Evolutionary conservation across 1,140 invertebrate species (phyloP), one percentile per base, ranked within the genome.

Genomic region (Neodiprion pinetum): DNA sequence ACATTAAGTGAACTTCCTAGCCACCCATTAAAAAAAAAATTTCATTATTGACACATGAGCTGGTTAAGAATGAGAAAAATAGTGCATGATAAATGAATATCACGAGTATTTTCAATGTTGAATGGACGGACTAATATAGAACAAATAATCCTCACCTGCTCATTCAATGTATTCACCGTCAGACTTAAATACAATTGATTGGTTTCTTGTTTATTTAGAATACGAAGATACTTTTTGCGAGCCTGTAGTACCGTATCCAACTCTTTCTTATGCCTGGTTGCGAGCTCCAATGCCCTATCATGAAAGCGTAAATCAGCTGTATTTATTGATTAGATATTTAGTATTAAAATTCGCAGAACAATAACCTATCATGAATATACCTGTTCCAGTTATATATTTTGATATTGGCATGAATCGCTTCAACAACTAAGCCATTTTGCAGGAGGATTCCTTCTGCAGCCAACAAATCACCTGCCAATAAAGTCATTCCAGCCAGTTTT

Each of bases 331-430:
- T 1, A 5, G 28, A 40, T 40, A 40, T 40, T 40, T 40, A 40
- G 28, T 40, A 40, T 40, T 5, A 40, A 40, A 40, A 40, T 40
- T 40, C 28, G 1, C 28, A 40, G 28, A 40, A 40, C 40, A 98
- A 86, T 1, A 96, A 96, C 82, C 95, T 95, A 77, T 76, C 81
- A 84, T 73, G 48, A 73, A 61, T 40, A 77, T 88, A 94, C 91
- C 95, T 92, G 72, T 94, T 93, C 95, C 96, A 98, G 81, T 95
- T 93, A 85, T 96, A 96, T 79, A 95, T 90, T 78, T 93, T 90
- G n/a, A 97, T 89, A 82, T 97, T 95, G 0, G 95, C 88, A 78
- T 92, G 92, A 78, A 98, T 94, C 0, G 96, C 96, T 80, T 96
- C 90, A 73, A 92, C 92, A 9, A 92, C 89, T 53, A 95, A 90